Base-by-base conservation (phyloP, 1,140 invertebrate species). In the Cotesia typhae region DNA sequence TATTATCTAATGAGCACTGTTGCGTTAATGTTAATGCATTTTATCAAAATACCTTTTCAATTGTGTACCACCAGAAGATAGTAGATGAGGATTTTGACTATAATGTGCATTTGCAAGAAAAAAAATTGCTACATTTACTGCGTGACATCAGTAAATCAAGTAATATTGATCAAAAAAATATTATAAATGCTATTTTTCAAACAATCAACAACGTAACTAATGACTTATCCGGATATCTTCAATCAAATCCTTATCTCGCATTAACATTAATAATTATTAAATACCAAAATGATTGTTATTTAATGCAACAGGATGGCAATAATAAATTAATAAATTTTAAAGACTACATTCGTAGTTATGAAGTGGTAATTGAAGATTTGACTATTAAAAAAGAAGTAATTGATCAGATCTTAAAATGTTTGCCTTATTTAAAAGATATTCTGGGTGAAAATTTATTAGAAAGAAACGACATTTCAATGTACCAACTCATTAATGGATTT, bases 401-500 rank as follows among this genome's bases (percentile, higher is more conserved):
- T 47, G 57, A 80, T 38, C 70, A 73, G 66, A 72, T 78, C 4
- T 70, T 85, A 37, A 35, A 69, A 17, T 67, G 75, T 28, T 38
- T 81, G 4, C 77, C 80, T 61, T 74, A 74, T 67, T 61, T 85
- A 20, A 77, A 79, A 85, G 68, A 83, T 81, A 78, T 87, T 78
- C 76, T 82, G 72, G 63, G 84, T 67, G 80, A 53, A 77, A 69
- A 47, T 47, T 47, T 70, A 84, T 81, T 80, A 79, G 52, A 84
- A 83, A 51, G 80, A 79, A 67, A 87, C 85, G 86, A 89, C 76
- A 83, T 89, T 0, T 89, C 88, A 69, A 86, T 90, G 52, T 90
- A 90, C 75, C 87, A 90, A 74, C 79, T 90, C 69, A 76, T 91
- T 2, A 84, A 89, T 69, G 89, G 88, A 37, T 90, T 88, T 64